Conservation (phyloP, 2,797 vertebrate genomes). For the Philypnodon macrostomus region DNA sequence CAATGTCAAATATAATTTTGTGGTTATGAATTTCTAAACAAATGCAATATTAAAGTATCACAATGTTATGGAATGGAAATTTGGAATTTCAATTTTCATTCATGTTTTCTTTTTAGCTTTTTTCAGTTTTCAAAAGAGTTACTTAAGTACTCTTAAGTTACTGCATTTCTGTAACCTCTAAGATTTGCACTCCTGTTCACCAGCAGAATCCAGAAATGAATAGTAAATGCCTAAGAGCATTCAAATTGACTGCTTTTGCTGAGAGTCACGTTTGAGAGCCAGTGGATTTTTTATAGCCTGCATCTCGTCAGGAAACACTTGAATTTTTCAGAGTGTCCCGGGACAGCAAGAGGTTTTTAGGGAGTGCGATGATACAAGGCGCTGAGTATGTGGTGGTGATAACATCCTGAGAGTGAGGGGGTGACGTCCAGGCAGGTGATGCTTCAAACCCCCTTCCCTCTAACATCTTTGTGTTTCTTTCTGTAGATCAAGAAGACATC, state of each 20-base stretch:
- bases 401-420: conserved; percentile 4
- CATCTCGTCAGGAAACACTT: conserved; percentile 32
- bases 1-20: too few species aligned
- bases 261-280: conserved; percentile 39
- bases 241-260: conserved; percentile 54
- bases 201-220: conserved; percentile 51
- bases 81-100: too few species aligned
- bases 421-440: conserved; percentile 3
- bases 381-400: not conserved
- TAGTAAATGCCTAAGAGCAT: conserved; percentile 54
- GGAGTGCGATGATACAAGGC: conserved; percentile 11
- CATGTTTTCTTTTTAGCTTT: too few species aligned
- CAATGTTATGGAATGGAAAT: too few species aligned
- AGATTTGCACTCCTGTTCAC: conserved; percentile 39
- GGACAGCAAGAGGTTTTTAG: conserved; percentile 21
- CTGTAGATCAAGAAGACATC: conserved; percentile 95
- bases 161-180: conserved; percentile 36
- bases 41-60: too few species aligned
- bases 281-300: conserved; percentile 28
- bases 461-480: not conserved
- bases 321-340: conserved; percentile 19
- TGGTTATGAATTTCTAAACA: too few species aligned
- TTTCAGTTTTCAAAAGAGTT: too few species aligned
- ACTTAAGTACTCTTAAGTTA: conserved; percentile 13
- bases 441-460: not conserved